phyloP scores from a whole-genome alignment of 2,113 vertebrate species.

The Globicephala melas region DNA sequence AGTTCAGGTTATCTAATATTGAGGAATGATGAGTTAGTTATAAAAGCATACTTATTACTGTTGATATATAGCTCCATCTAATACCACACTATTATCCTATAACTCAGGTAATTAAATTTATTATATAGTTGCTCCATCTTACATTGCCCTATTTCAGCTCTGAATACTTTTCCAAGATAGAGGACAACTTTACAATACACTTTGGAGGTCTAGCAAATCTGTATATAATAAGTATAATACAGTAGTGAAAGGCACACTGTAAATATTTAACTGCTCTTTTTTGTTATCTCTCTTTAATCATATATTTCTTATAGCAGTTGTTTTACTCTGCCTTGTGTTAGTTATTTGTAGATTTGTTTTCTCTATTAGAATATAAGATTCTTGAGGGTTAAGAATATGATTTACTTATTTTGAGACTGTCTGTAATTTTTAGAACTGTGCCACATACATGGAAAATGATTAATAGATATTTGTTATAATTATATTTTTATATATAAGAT shows the following conservation, averaged over 20 bases:
- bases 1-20: not conserved
- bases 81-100: not conserved
- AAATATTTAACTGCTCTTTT: not conserved
- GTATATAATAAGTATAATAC: not conserved
- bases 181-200: not conserved
- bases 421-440: not conserved
- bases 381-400: not conserved
- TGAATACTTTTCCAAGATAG: not conserved
- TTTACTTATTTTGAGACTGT: not conserved
- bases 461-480: not conserved
- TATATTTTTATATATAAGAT: not conserved
- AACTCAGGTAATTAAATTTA: not conserved
- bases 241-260: not conserved
- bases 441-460: not conserved
- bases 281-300: not conserved
- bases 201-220: not conserved
- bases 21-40: not conserved
- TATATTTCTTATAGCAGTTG: not conserved
- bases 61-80: not conserved
- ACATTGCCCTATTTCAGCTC: not conserved
- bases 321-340: not conserved
- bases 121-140: not conserved
- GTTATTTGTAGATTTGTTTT: constrained; percentile 29
- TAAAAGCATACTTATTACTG: not conserved
- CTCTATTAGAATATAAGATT: not conserved